These are phyloP conservation scores for Procambarus virginalis DNA, from an alignment of 1,140 invertebrate genomes.

Conservation along the genomic window DNA sequence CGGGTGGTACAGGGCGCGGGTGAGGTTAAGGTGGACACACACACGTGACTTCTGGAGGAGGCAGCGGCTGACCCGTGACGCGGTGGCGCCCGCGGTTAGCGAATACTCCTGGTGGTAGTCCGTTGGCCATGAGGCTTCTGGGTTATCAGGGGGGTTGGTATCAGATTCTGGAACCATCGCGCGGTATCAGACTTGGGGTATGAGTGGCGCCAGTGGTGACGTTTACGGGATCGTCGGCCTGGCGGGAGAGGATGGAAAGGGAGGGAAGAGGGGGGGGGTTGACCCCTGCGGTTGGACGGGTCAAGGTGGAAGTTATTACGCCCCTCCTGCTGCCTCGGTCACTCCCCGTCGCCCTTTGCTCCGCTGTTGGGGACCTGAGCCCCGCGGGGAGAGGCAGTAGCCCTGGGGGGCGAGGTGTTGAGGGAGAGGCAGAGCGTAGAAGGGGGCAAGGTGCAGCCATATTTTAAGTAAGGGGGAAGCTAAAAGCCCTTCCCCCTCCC, in stretches of 20 bases:
- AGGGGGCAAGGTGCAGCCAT: not conserved
- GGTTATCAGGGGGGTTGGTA: not conserved
- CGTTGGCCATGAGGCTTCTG: not conserved
- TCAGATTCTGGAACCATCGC: not conserved
- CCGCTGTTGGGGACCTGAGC: not conserved
- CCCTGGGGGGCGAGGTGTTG: not conserved
- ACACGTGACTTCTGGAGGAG: no score
- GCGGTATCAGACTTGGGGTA: not conserved
- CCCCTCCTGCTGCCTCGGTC: conserved; percentile 59
- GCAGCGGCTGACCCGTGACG: no score
- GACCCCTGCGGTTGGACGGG: conserved; percentile 65
- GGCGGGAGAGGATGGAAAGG: not conserved
- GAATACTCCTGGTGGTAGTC: no score
- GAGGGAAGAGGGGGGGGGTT: conserved; percentile 2
- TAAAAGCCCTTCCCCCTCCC: not conserved
- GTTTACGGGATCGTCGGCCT: conserved; percentile 54
- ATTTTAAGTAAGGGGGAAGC: not conserved
- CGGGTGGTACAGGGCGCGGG: no score
- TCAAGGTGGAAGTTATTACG: conserved; percentile 68
- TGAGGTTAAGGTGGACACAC: no score
- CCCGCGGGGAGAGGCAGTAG: not conserved
- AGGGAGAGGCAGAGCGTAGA: not conserved
- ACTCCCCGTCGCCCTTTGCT: conserved; percentile 43
- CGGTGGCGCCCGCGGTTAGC: no score
- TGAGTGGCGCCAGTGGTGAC: conserved; percentile 15